These are phyloP conservation scores for Scyliorhinus canicula DNA, from an alignment of 2,797 vertebrate species.

Conservation along the genomic window DNA sequence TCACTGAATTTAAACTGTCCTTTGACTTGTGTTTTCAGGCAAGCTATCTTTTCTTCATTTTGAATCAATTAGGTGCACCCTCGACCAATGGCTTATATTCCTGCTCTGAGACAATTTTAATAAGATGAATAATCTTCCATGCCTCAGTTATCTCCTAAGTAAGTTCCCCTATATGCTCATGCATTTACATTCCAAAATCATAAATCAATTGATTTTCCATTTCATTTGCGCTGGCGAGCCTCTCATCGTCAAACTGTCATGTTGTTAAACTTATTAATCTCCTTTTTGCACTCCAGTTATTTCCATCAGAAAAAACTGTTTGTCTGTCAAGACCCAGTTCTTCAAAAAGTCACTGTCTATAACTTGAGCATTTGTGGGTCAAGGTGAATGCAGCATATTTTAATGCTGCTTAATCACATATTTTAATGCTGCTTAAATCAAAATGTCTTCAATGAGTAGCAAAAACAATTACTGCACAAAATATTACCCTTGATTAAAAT, in stretches of 20 bases:
- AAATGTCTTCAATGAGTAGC: background rate
- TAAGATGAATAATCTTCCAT: slow-evolving; percentile 36
- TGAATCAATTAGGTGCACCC: slow-evolving; percentile 37
- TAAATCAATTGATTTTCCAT: slow-evolving; percentile 30
- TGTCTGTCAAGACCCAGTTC: background rate
- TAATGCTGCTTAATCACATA: background rate
- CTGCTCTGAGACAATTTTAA: slow-evolving; percentile 32
- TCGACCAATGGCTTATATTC: slow-evolving; percentile 35
- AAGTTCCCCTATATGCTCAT: background rate
- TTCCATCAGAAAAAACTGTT: background rate
- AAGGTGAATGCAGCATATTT: background rate
- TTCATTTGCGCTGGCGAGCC: background rate
- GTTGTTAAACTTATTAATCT: slow-evolving; percentile 33
- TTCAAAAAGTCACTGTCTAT: background rate
- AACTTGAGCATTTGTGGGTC: background rate
- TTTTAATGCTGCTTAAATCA: background rate
- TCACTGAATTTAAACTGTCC: slow-evolving; percentile 54
- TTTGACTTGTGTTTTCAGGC: slow-evolving; percentile 46
- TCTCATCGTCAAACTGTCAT: slow-evolving; percentile 30
- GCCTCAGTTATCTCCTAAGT: slow-evolving; percentile 34
- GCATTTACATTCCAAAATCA: slow-evolving; percentile 34
- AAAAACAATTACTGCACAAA: background rate
- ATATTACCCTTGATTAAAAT: background rate
- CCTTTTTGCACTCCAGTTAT: background rate
- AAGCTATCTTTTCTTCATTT: slow-evolving; percentile 23